Base-by-base conservation (phyloP, 1,140 invertebrate species). In the Drosophila rufa region DNA sequence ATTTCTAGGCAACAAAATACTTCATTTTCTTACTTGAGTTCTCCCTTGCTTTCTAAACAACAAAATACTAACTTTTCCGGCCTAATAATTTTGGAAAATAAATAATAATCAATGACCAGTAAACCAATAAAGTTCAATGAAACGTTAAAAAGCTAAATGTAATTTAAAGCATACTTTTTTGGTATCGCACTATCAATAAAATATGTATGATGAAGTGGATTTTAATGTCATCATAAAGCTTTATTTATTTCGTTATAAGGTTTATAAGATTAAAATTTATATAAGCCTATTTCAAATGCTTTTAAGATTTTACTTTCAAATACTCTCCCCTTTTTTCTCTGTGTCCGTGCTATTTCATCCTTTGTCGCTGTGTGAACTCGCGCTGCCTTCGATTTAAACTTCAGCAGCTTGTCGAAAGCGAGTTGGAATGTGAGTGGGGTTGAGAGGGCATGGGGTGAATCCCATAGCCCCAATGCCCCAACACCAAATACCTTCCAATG, bases 351-450 rank as follows among this genome's bases (percentile, higher is more conserved):
- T n/a, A 57, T 51, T 40, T 36, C 33, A 55, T 17, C 43, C 50
- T 8, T 17, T 14, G 14, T 48, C 36, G 50, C 56, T 45, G 47
- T 30, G 45, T 30, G 45, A 79, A 48, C 46, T 45, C 58, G 59
- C 58, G 67, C 58, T 77, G 55, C 62, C 33, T 82, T 79, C 69
- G 36, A 67, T 79, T 76, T 83, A 80, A 77, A 67, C 56, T 69
- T 68, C 43, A 45, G 66, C 69, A 48, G 77, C 57, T 67, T 81
- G 64, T 50, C 58, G 53, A 70, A 79, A 74, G 51, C 66, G 68
- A 74, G 74, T 48, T 51, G 61, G 57, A 79, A 79, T 79, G 48
- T 56, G 53, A 51, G 38, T 48, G 55, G 42, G 36, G 43, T 36
- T 53, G 11, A 12, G 43, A 9, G 11, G n/a, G 19, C 11, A 50